phyloP scores from a whole-genome alignment of 2,888 invertebrate species.

The Philonicus albiceps region DNA sequence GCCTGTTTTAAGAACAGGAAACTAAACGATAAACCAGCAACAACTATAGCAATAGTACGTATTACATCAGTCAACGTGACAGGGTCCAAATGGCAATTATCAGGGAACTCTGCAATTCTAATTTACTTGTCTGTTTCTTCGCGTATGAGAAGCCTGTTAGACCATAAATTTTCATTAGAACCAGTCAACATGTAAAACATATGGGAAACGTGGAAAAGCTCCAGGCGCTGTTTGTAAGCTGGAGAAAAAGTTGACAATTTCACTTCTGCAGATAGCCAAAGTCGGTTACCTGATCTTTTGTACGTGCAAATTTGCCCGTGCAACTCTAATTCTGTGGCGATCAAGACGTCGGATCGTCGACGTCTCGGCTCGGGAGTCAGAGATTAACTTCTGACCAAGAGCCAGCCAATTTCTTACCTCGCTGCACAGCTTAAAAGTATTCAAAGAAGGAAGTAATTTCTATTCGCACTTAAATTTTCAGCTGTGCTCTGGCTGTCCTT shows the following conservation, averaged over 20 bases:
- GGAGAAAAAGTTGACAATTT: slow-evolving; percentile 17
- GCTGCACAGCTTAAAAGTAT: slow-evolving; percentile 2
- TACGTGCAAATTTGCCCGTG: neutral
- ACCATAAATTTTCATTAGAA: slow-evolving; percentile 39
- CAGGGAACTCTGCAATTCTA: slow-evolving; percentile 38
- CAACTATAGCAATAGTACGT: neutral
- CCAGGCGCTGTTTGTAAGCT: slow-evolving; percentile 2
- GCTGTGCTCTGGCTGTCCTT: slow-evolving; percentile 46
- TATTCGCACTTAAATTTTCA: slow-evolving; percentile 33
- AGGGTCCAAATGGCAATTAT: slow-evolving; percentile 37
- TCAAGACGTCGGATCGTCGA: neutral
- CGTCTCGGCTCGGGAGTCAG: neutral
- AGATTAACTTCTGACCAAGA: slow-evolving; percentile 6
- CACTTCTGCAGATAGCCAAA: neutral
- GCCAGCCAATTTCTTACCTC: neutral
- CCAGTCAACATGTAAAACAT: slow-evolving; percentile 33
- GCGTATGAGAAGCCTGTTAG: neutral
- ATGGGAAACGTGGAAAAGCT: slow-evolving; percentile 36
- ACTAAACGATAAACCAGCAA: neutral
- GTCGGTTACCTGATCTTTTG: neutral
- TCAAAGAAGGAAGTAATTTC: slow-evolving; percentile 35
- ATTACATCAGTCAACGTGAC: slow-evolving; percentile 40
- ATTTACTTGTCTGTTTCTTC: slow-evolving; percentile 29
- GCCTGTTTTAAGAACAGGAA: slow-evolving; percentile 25
- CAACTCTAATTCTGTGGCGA: neutral